phyloP scores from a whole-genome alignment of 2,797 vertebrate genomes.

The Pangasius djambal region DNA sequence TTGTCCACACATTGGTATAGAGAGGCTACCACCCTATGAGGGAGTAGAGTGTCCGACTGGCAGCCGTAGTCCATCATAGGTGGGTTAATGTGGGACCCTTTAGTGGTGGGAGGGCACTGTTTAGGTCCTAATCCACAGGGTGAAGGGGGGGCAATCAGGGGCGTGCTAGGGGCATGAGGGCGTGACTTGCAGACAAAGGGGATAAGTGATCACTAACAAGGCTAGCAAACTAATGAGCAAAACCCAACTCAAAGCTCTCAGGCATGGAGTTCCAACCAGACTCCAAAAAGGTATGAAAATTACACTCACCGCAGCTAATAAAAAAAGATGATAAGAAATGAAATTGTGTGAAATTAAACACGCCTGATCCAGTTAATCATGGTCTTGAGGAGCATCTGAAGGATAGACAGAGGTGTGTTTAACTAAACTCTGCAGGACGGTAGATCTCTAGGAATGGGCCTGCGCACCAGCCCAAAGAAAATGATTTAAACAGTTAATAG shows the following conservation, averaged over 20 bases:
- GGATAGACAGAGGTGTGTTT: not conserved
- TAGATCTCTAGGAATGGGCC: not conserved
- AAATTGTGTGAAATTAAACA: not conserved
- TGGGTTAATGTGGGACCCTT: not conserved
- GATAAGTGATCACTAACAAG: not conserved
- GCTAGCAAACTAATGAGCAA: not conserved
- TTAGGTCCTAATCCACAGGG: not conserved
- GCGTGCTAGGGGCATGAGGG: no score
- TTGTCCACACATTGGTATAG: not conserved
- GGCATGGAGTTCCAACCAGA: not conserved
- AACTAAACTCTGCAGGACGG: not conserved
- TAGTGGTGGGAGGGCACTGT: not conserved
- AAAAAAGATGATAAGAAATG: not conserved
- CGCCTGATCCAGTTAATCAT: not conserved
- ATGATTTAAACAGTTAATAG: not conserved
- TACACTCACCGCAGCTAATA: not conserved
- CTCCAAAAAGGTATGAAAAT: not conserved
- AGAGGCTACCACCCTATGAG: no score
- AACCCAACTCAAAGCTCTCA: not conserved
- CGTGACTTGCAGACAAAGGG: not conserved
- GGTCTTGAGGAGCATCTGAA: not conserved
- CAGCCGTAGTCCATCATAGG: not conserved
- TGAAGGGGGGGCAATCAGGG: not conserved
- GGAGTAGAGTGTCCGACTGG: not conserved
- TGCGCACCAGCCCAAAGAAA: not conserved